A percentile compares a stretch with the other conserved stretches of the same genome.
These are phyloP conservation scores for Tuberolachnus salignus DNA, from an alignment of 2,888 invertebrate genomes.

Conservation along the genomic window DNA sequence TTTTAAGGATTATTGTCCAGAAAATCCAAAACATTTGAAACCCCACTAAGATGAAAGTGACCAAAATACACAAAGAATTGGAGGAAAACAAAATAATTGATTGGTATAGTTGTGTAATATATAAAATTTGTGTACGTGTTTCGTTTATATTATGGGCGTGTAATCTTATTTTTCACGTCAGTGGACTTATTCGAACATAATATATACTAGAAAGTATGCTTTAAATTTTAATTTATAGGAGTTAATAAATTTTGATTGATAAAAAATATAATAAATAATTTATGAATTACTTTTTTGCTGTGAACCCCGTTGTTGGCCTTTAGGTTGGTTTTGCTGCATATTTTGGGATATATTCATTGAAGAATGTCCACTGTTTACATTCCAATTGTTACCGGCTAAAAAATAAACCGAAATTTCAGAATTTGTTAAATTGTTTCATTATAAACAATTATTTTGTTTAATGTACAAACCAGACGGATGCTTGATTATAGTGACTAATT, in stretches of 20 bases:
- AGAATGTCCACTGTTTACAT: slow-evolving; percentile 28
- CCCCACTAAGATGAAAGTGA: too few relatives aligned
- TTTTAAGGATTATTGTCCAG: too few relatives aligned
- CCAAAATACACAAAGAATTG: too few relatives aligned
- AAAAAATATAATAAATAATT: not conserved
- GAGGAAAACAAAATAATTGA: too few relatives aligned
- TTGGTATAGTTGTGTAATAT: too few relatives aligned
- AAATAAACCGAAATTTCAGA: not conserved
- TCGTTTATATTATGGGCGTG: too few relatives aligned
- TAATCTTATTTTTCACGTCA: too few relatives aligned
- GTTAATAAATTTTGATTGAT: not conserved
- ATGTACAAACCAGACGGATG: slow-evolving; percentile 48
- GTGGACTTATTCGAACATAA: too few relatives aligned
- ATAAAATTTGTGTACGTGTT: too few relatives aligned
- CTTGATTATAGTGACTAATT: slow-evolving; percentile 64
- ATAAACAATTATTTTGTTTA: too few relatives aligned
- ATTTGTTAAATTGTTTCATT: not conserved
- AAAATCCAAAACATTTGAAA: too few relatives aligned
- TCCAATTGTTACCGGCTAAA: slow-evolving; percentile 17
- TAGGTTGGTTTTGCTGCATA: slow-evolving; percentile 7
- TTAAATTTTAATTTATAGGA: not conserved
- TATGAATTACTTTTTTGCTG: slow-evolving; percentile 33
- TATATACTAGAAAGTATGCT: too few relatives aligned
- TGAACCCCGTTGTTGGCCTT: slow-evolving; percentile 11
- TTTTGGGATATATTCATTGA: slow-evolving; percentile 4